phyloP scores from a whole-genome alignment of 2,113 vertebrate genomes.

The Plectropomus leopardus region DNA sequence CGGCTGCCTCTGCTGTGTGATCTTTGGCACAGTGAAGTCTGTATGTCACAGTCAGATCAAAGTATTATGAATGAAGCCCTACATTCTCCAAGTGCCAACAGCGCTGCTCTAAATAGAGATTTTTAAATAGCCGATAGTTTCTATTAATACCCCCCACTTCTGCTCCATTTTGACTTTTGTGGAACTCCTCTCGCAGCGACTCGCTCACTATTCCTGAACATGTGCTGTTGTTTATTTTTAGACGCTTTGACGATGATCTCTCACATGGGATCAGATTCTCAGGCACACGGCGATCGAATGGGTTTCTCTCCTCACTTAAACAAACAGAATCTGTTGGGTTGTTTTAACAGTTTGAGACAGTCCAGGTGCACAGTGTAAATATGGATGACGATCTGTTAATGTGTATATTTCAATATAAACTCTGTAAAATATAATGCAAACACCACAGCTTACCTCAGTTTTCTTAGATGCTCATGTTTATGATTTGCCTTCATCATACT shows the following conservation, averaged over 20 bases:
- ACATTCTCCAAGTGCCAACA: conserved; percentile 58
- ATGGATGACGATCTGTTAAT: too few species aligned
- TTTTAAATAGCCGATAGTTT: conserved; percentile 71
- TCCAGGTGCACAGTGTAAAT: neutral
- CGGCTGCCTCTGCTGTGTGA: neutral
- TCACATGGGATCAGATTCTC: conserved; percentile 68
- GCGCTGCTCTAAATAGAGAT: conserved; percentile 71
- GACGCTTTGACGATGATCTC: conserved; percentile 67
- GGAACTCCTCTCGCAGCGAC: conserved; percentile 64
- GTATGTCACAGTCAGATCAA: conserved; percentile 54
- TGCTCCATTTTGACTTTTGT: conserved; percentile 75
- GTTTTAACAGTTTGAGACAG: neutral
- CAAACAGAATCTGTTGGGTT: neutral
- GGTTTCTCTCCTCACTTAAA: conserved; percentile 33
- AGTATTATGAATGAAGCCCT: conserved; percentile 56
- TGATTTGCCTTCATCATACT: too few species aligned
- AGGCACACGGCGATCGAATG: conserved; percentile 43
- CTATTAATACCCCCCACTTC: conserved; percentile 77
- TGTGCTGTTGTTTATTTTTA: conserved; percentile 78
- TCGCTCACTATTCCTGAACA: conserved; percentile 67
- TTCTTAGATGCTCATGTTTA: too few species aligned
- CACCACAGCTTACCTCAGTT: too few species aligned
- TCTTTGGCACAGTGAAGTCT: conserved; percentile 2
- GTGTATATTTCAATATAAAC: neutral
- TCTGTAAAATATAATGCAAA: too few species aligned